Conservation (phyloP, 2,113 vertebrate species). For the Hyaena hyaena region DNA sequence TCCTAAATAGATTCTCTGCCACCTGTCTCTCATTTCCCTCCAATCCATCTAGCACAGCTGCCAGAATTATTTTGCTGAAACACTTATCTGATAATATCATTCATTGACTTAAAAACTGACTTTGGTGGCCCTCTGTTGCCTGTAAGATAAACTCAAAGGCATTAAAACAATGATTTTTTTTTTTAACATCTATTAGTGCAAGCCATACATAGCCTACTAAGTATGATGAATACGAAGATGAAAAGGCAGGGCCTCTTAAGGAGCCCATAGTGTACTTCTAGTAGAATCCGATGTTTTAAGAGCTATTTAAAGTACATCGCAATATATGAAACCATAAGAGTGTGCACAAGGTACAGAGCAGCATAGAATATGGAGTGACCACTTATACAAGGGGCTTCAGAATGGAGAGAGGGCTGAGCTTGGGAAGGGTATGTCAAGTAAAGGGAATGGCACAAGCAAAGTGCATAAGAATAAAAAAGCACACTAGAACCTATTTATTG, state of each 20-base stretch:
- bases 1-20: not conserved
- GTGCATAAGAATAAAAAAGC: not conserved
- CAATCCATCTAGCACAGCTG: not conserved
- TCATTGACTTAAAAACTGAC: not conserved
- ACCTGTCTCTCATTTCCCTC: not conserved
- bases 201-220: not conserved
- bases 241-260: not conserved
- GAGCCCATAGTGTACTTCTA: not conserved
- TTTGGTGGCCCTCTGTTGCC: not conserved
- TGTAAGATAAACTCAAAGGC: not conserved
- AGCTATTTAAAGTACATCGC: not conserved
- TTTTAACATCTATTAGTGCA: not conserved
- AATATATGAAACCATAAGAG: not conserved
- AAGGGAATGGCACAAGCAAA: not conserved
- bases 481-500: not conserved
- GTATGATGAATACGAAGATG: accelerated
- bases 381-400: not conserved
- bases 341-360: not conserved
- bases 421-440: not conserved
- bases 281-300: not conserved
- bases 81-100: not conserved
- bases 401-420: not conserved
- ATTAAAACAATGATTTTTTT: not conserved
- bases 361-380: not conserved
- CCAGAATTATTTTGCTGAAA: not conserved